A percentile compares a stretch with the other conserved stretches of the same genome.
Evolutionary conservation across 2,113 vertebrate species (phyloP).

Genomic region (Lathamus discolor): DNA sequence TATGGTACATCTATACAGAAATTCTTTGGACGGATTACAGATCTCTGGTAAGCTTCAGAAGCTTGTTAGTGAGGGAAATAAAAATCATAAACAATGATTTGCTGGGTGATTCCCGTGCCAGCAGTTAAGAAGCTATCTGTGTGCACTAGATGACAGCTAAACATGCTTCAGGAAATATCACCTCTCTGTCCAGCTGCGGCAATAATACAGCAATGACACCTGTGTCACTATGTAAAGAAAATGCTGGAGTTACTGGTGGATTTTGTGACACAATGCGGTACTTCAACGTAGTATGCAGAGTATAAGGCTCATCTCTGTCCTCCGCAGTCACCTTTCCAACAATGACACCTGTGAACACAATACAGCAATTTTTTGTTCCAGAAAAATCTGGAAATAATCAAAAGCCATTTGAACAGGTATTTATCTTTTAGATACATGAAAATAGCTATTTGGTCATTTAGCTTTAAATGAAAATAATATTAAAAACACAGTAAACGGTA

Average conservation of each 20-base stretch:
- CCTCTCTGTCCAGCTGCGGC: conserved; percentile 85
- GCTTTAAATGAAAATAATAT: neutral
- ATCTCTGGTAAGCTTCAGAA: neutral
- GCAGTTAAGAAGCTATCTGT: neutral
- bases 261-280: conserved; percentile 75
- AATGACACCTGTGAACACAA: conserved; percentile 71
- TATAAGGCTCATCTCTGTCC: conserved; percentile 77
- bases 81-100: neutral
- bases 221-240: conserved; percentile 72
- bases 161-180: conserved; percentile 49
- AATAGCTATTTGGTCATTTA: neutral
- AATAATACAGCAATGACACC: conserved; percentile 76
- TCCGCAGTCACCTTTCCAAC: conserved; percentile 80
- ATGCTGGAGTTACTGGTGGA: conserved; percentile 50
- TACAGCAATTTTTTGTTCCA: neutral
- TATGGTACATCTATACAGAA: neutral
- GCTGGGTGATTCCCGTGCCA: neutral
- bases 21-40: neutral
- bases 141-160: neutral
- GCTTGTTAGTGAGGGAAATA: neutral
- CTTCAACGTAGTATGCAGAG: conserved; percentile 75
- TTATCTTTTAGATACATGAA: neutral
- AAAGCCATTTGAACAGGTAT: neutral
- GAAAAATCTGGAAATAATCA: neutral
- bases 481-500: neutral